A percentile compares a stretch with the other conserved stretches of the same genome.
Evolutionary conservation across 2,888 invertebrate species (phyloP).

Genomic region (Gastrophysa polygoni): DNA sequence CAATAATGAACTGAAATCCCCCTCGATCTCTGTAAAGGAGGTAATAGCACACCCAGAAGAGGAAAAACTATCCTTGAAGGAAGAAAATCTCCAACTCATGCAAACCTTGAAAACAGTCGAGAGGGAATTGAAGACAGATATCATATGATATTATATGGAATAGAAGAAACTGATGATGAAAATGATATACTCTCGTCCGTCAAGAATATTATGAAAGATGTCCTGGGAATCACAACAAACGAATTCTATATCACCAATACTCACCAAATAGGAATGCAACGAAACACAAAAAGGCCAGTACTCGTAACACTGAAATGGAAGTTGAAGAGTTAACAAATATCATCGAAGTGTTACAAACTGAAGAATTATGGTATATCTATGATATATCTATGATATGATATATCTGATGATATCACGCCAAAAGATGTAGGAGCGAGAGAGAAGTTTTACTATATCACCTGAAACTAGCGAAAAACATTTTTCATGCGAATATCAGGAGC

Average conservation of each 20-base stretch:
- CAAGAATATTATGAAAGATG: not conserved
- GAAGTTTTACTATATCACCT: not conserved
- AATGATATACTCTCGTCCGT: not conserved
- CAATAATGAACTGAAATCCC: slow-evolving; percentile 1
- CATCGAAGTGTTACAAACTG: not conserved
- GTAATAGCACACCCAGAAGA: not conserved
- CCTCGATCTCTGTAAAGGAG: not conserved
- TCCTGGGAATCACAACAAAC: not conserved
- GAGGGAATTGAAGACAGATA: not conserved
- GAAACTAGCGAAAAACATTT: not conserved
- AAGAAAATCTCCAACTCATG: not conserved
- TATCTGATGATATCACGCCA: not conserved
- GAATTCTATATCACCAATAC: not conserved
- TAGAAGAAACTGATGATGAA: not conserved
- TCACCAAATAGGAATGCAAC: not conserved
- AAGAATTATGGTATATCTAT: not conserved
- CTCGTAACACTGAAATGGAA: not conserved
- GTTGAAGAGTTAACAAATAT: not conserved
- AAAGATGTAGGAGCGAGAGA: not conserved
- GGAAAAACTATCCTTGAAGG: not conserved
- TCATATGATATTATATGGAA: not conserved
- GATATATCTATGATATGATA: too few relatives aligned
- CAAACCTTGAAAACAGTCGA: not conserved
- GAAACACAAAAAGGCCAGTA: not conserved
- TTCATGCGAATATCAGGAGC: not conserved